Evolutionary conservation across 2,797 vertebrate species (phyloP).

Genomic region (Falco rusticolus): DNA sequence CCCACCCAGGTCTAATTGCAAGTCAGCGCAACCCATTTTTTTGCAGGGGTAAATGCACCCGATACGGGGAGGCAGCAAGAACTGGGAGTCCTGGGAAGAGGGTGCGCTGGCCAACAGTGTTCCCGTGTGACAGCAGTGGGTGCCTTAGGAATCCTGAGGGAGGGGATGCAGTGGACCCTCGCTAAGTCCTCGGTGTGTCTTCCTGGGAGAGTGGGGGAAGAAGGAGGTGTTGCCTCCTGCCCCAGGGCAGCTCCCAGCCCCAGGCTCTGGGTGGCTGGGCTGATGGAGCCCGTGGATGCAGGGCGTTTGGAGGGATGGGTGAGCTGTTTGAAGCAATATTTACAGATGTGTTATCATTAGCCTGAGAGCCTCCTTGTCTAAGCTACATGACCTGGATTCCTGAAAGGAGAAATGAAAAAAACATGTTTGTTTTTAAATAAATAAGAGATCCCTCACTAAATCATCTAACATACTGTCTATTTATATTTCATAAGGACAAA

Average conservation of each 20-base stretch:
- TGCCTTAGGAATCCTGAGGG: not conserved
- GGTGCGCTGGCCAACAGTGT: rapidly evolving
- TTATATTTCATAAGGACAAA: constrained; percentile 95
- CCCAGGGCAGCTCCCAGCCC: rapidly evolving
- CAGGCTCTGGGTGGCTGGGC: rapidly evolving
- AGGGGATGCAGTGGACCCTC: not conserved
- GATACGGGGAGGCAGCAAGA: not conserved
- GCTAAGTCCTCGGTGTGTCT: rapidly evolving
- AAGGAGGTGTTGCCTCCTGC: not conserved
- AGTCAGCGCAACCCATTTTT: not conserved
- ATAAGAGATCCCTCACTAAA: constrained; percentile 85
- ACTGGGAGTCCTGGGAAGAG: rapidly evolving
- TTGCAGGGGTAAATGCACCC: not conserved
- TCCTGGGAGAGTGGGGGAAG: not conserved
- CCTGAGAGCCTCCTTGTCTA: constrained; percentile 27
- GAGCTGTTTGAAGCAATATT: constrained; percentile 21
- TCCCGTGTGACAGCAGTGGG: not conserved
- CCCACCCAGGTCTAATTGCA: not conserved
- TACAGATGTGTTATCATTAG: constrained; percentile 32
- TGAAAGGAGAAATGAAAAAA: constrained; percentile 74
- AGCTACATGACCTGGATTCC: constrained; percentile 71
- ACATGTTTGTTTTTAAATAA: constrained; percentile 79
- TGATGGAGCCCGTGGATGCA: not conserved
- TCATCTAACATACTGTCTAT: constrained; percentile 84
- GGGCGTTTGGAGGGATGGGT: not conserved